These are phyloP conservation scores for Esox niger DNA, from an alignment of 2,113 vertebrate species.

Conservation along the genomic window DNA sequence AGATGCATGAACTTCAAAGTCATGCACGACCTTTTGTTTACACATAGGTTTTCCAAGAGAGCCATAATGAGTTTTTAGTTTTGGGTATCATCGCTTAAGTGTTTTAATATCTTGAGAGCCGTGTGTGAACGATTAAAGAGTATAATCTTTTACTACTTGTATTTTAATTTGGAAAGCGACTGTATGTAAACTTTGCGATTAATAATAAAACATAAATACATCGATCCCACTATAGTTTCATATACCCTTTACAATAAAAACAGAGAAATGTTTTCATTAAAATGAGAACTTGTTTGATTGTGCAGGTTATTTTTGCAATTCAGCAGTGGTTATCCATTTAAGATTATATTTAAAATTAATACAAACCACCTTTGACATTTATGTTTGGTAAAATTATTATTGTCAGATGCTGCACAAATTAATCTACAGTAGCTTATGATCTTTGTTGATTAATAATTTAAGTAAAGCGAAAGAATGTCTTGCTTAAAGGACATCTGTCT, in stretches of 20 bases:
- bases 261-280: slow-evolving; percentile 57
- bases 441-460: no score
- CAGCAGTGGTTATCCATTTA: no score
- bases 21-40: slow-evolving; percentile 60
- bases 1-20: slow-evolving; percentile 51
- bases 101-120: slow-evolving; percentile 59
- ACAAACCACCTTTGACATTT: not conserved
- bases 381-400: not conserved
- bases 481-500: no score
- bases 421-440: no score
- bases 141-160: slow-evolving; percentile 58
- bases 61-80: slow-evolving; percentile 57
- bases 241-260: slow-evolving; percentile 81
- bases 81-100: slow-evolving; percentile 59
- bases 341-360: not conserved
- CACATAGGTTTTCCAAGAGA: slow-evolving; percentile 61
- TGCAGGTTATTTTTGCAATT: not conserved
- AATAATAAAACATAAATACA: slow-evolving; percentile 68
- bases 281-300: slow-evolving; percentile 60
- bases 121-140: slow-evolving; percentile 53
- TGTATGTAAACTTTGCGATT: slow-evolving; percentile 78
- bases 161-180: slow-evolving; percentile 69
- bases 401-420: not conserved
- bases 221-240: slow-evolving; percentile 75
- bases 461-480: no score